Evolutionary conservation across 2,797 vertebrate species (phyloP).

Genomic region (Aulostomus chinensis): DNA sequence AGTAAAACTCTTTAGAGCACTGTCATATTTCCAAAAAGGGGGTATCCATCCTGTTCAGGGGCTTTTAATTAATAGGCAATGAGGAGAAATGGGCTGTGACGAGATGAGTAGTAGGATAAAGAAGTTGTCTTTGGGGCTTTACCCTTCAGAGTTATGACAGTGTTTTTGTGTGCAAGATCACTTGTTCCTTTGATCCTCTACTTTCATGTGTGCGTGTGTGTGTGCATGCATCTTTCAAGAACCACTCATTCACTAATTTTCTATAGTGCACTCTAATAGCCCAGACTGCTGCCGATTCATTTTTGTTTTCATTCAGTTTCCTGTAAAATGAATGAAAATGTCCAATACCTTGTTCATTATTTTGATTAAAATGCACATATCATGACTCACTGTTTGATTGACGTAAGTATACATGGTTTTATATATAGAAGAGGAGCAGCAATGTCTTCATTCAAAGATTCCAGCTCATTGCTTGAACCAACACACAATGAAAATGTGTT

Average conservation of each 20-base stretch:
- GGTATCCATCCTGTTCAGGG: constrained; percentile 46
- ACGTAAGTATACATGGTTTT: no score
- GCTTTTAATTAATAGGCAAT: constrained; percentile 56
- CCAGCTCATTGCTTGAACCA: no score
- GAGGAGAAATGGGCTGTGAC: constrained; percentile 53
- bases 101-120: constrained; percentile 38
- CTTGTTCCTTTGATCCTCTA: not conserved
- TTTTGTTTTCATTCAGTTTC: no score
- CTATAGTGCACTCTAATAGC: no score
- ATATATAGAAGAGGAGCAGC: no score
- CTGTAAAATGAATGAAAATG: no score
- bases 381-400: no score
- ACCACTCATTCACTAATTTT: not conserved
- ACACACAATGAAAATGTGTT: no score
- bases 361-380: no score
- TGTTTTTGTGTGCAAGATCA: constrained; percentile 2
- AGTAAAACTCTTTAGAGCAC: constrained; percentile 44
- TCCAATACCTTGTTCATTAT: no score
- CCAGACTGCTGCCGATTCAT: no score
- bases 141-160: constrained; percentile 21
- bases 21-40: constrained; percentile 50
- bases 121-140: constrained; percentile 28
- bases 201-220: not conserved
- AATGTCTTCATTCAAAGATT: no score
- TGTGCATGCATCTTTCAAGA: constrained; percentile 23